Evolutionary conservation across 2,113 vertebrate genomes (phyloP).

Genomic region (Rhagologus leucostigma): DNA sequence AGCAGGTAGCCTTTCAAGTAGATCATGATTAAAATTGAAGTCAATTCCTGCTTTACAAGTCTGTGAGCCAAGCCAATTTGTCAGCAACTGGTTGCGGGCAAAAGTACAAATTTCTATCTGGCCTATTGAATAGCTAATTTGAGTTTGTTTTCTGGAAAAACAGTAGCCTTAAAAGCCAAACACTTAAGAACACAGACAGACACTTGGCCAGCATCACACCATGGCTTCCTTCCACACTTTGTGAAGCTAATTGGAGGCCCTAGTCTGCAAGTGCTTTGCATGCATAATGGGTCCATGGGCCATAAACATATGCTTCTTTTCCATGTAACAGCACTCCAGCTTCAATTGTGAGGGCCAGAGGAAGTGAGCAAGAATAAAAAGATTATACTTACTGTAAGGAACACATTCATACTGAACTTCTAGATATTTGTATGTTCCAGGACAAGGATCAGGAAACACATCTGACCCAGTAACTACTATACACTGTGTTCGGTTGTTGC

Average conservation of each 20-base stretch:
- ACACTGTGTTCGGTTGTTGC: constrained; percentile 98
- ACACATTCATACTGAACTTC: constrained; percentile 99
- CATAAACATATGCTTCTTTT: constrained; percentile 71
- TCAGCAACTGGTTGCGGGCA: constrained; percentile 79
- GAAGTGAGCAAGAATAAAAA: constrained; percentile 64
- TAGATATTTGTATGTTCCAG: constrained; percentile 98
- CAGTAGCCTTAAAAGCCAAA: constrained; percentile 79
- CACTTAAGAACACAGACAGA: constrained; percentile 81
- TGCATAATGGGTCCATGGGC: constrained; percentile 74
- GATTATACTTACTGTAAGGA: constrained; percentile 97
- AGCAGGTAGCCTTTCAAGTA: constrained; percentile 76
- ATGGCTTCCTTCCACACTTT: constrained; percentile 78
- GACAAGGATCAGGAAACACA: constrained; percentile 98
- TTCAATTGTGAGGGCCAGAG: constrained; percentile 59
- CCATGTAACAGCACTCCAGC: constrained; percentile 60
- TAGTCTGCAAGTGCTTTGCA: constrained; percentile 73
- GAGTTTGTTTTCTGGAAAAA: constrained; percentile 81
- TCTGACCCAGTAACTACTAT: constrained; percentile 98
- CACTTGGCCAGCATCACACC: constrained; percentile 74
- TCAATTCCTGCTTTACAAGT: constrained; percentile 77
- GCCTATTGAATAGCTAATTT: constrained; percentile 79
- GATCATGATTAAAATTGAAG: constrained; percentile 73
- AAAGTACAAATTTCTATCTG: constrained; percentile 79
- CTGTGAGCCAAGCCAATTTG: constrained; percentile 81
- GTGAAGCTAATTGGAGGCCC: constrained; percentile 75